Evolutionary conservation across 2,113 vertebrate species (phyloP).

Genomic region (Gadus chalcogrammus): DNA sequence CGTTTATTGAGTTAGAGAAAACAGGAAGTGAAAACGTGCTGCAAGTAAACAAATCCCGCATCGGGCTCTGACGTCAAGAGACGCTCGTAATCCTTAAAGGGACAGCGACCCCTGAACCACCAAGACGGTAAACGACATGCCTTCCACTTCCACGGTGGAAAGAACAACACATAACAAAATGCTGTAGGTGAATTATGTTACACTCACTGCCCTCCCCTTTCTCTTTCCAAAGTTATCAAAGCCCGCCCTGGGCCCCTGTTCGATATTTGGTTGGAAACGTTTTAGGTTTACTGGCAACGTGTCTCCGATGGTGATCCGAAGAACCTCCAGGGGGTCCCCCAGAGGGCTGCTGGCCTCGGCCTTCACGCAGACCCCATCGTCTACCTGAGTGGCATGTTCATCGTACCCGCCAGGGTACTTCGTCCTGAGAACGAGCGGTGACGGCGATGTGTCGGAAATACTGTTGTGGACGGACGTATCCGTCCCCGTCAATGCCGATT

Average conservation of each 20-base stretch:
- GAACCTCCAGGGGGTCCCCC: slow-evolving; percentile 87
- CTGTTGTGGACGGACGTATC: slow-evolving; percentile 63
- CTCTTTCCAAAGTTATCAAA: slow-evolving; percentile 79
- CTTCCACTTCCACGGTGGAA: too few relatives aligned
- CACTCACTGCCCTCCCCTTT: slow-evolving; percentile 75
- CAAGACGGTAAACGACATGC: too few relatives aligned
- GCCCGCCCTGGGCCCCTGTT: slow-evolving; percentile 68
- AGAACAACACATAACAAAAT: too few relatives aligned
- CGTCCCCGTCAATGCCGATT: slow-evolving; percentile 60
- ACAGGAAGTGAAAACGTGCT: too few relatives aligned
- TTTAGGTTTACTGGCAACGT: slow-evolving; percentile 73
- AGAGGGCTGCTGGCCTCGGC: slow-evolving; percentile 89
- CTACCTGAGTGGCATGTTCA: slow-evolving; percentile 69
- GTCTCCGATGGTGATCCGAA: slow-evolving; percentile 89
- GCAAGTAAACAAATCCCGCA: too few relatives aligned
- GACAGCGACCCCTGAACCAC: too few relatives aligned
- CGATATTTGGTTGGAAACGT: slow-evolving; percentile 76
- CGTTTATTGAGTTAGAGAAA: too few relatives aligned
- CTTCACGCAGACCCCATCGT: slow-evolving; percentile 80
- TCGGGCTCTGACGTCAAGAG: too few relatives aligned
- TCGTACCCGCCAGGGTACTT: slow-evolving; percentile 59
- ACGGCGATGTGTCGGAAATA: slow-evolving; percentile 58
- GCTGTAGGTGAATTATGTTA: too few relatives aligned
- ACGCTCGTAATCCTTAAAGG: too few relatives aligned
- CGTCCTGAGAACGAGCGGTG: slow-evolving; percentile 80